A percentile compares a stretch with the other conserved stretches of the same genome.
phyloP scores from a whole-genome alignment of 2,113 vertebrate genomes.

The Sebastes fasciatus region DNA sequence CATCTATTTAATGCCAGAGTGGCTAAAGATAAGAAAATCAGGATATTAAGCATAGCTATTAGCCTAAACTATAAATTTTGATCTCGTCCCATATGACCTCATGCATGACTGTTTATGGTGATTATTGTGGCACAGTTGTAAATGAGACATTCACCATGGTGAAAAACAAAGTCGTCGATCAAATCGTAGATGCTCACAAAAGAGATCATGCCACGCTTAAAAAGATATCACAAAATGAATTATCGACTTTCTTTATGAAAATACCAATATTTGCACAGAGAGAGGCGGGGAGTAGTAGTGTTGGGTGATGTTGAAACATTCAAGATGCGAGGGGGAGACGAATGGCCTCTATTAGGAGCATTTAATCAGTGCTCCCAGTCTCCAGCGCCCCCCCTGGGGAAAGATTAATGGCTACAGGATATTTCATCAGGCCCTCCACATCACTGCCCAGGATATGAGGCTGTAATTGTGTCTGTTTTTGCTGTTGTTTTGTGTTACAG shows the following conservation, averaged over 20 bases:
- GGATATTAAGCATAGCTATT: constrained; percentile 60
- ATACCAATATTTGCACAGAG: constrained; percentile 54
- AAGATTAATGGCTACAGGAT: constrained; percentile 85
- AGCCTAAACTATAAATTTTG: constrained; percentile 39
- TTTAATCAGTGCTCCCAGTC: constrained; percentile 86
- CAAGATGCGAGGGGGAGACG: constrained; percentile 78
- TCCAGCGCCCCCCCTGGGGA: constrained; percentile 76
- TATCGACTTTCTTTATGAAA: constrained; percentile 63
- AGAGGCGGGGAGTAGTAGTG: constrained; percentile 5
- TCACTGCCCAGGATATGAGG: constrained; percentile 76
- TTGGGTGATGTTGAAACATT: constrained; percentile 73
- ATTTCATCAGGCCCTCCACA: constrained; percentile 78
- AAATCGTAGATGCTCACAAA: constrained; percentile 18
- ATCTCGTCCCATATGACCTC: constrained; percentile 17
- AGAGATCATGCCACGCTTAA: constrained; percentile 30
- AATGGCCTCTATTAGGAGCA: constrained; percentile 86
- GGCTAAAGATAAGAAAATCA: constrained; percentile 44
- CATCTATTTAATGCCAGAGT: constrained; percentile 27
- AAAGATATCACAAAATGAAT: constrained; percentile 54
- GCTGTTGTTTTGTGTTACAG: constrained; percentile 67
- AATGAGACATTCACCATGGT: constrained; percentile 23
- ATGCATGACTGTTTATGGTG: constrained; percentile 33
- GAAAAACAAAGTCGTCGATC: constrained; percentile 52
- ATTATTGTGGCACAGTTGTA: constrained; percentile 32
- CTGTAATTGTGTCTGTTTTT: constrained; percentile 75